Conservation (phyloP, 2,797 vertebrate species). For the Dipus sagitta region DNA sequence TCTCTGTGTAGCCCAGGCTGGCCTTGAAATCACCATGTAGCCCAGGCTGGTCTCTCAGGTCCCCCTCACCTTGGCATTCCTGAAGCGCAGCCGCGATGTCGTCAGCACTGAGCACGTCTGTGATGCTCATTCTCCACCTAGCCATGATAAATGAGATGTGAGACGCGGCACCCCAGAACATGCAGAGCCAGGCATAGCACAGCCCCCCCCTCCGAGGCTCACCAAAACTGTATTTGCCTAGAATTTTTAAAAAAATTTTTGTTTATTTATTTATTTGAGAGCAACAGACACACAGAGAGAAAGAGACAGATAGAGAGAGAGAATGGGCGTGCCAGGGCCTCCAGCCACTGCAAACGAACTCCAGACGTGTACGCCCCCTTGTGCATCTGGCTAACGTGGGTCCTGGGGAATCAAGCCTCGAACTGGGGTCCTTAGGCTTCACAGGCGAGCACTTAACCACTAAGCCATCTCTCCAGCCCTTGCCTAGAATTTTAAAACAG, state of each 20-base stretch:
- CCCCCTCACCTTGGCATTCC: constrained; percentile 96
- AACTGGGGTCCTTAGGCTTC: no score
- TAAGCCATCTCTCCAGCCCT: no score
- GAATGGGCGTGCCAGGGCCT: no score
- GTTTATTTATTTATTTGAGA: no score
- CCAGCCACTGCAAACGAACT: no score
- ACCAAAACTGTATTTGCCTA: neutral
- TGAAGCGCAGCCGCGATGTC: constrained; percentile 96
- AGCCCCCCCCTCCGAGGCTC: no score
- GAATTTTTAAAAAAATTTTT: neutral
- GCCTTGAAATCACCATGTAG: neutral
- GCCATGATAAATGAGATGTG: neutral
- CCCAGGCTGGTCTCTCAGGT: neutral
- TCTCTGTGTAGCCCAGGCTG: neutral
- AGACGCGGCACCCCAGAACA: neutral
- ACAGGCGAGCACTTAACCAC: no score
- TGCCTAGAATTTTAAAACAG: neutral
- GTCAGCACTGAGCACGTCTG: constrained; percentile 93
- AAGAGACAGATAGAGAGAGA: no score
- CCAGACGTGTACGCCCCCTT: no score
- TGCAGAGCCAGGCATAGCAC: accelerated
- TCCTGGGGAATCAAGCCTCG: no score
- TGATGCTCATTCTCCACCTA: constrained; percentile 96
- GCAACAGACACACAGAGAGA: no score
- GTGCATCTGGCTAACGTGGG: no score